These are phyloP conservation scores for Podotricha telesiphe DNA, from an alignment of 2,888 invertebrate genomes.

Conservation along the genomic window DNA sequence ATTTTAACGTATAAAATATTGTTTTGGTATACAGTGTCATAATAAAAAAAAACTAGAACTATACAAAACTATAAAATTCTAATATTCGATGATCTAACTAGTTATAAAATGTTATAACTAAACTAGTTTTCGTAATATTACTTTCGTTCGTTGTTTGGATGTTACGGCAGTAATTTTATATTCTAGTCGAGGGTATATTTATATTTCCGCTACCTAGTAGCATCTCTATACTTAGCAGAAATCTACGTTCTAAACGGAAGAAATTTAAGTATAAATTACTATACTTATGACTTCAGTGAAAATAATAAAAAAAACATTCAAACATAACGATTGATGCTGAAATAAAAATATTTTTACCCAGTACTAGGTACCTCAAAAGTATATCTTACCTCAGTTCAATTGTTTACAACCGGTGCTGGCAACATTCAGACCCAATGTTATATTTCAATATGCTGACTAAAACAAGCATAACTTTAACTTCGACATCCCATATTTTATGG, in stretches of 20 bases:
- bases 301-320: neutral
- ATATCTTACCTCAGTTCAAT: conserved; percentile 53
- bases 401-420: conserved; percentile 49
- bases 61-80: too few species aligned
- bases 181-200: too few species aligned
- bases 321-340: neutral
- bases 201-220: too few species aligned
- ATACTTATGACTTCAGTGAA: neutral
- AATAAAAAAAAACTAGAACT: too few species aligned
- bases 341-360: conserved; percentile 22
- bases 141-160: too few species aligned
- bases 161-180: too few species aligned
- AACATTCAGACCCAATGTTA: conserved; percentile 68
- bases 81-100: too few species aligned
- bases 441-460: conserved; percentile 76
- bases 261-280: neutral
- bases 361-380: conserved; percentile 12
- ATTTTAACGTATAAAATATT: neutral
- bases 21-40: neutral
- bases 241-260: too few species aligned
- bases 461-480: conserved; percentile 65
- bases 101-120: too few species aligned
- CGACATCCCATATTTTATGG: conserved; percentile 58
- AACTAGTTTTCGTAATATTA: too few species aligned
- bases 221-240: too few species aligned